Percentiles rank a stretch among this genome's conserved stretches.
Evolutionary conservation across 2,888 invertebrate species (phyloP).

Genomic region (Caradrina kadenii): DNA sequence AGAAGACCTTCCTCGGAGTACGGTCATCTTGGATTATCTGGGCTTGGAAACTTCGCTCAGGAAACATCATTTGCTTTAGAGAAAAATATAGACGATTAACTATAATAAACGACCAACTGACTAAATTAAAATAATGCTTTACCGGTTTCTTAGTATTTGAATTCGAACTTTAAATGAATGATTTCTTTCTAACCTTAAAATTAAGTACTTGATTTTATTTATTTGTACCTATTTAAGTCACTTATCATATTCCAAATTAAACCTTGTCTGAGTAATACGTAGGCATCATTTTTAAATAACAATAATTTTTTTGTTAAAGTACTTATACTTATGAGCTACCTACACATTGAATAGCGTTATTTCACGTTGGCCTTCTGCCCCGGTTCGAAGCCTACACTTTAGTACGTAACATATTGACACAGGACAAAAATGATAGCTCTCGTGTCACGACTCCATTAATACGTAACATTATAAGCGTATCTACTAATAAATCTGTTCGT

Average conservation of each 20-base stretch:
- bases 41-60: slow-evolving; percentile 69
- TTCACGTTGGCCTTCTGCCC: background rate
- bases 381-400: slow-evolving; percentile 9
- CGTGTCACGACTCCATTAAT: slow-evolving; percentile 66
- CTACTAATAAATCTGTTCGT: slow-evolving; percentile 55
- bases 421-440: slow-evolving; percentile 55
- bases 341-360: background rate
- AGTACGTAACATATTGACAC: slow-evolving; percentile 17
- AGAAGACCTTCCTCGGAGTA: slow-evolving; percentile 36
- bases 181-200: no score
- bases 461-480: slow-evolving; percentile 61
- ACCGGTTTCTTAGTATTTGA: no score
- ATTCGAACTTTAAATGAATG: no score
- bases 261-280: no score
- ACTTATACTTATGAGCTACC: background rate
- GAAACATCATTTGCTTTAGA: slow-evolving; percentile 65
- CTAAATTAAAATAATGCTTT: no score
- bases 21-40: slow-evolving; percentile 73
- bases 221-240: no score
- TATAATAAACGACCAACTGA: no score
- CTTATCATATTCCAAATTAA: no score
- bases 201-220: no score
- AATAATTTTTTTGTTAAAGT: no score
- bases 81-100: background rate
- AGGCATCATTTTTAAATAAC: no score